Evolutionary conservation across 2,113 vertebrate species (phyloP).

Genomic region (Origma solitaria): DNA sequence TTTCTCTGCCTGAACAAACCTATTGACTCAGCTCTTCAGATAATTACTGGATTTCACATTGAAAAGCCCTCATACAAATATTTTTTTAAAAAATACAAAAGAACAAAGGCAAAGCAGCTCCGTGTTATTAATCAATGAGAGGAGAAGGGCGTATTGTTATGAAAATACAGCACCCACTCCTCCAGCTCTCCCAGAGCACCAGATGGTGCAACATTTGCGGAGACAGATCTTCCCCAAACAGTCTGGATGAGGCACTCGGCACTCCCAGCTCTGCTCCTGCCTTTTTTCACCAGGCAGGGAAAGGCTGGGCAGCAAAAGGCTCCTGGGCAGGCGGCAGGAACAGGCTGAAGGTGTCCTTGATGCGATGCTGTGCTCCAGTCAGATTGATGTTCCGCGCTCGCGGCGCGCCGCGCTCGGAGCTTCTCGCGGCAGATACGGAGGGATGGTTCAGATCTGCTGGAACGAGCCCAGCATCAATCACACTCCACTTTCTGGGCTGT

Average conservation of each 20-base stretch:
- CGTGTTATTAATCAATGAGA: constrained; percentile 44
- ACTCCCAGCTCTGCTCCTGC: background rate
- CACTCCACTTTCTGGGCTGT: background rate
- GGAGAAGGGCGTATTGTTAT: constrained; percentile 43
- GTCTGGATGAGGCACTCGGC: background rate
- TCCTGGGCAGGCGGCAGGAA: background rate
- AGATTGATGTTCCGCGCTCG: background rate
- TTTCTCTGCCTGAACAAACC: constrained; percentile 38
- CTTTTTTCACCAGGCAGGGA: background rate
- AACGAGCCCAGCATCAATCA: background rate
- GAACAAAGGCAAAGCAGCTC: constrained; percentile 44
- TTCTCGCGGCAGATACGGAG: background rate
- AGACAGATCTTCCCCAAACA: constrained; percentile 6
- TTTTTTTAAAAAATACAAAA: background rate
- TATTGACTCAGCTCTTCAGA: constrained; percentile 46
- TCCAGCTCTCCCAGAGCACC: background rate
- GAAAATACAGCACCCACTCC: constrained; percentile 56
- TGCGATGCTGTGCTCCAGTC: background rate
- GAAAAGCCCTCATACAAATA: constrained; percentile 48
- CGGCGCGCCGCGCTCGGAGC: background rate
- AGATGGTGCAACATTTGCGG: constrained; percentile 50
- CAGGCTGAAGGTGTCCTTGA: constrained; percentile 40
- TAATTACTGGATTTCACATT: constrained; percentile 44
- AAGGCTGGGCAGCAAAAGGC: background rate
- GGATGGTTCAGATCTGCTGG: background rate